These are phyloP conservation scores for Myotis pilosus DNA, from an alignment of 2,797 vertebrate genomes.

Conservation along the genomic window DNA sequence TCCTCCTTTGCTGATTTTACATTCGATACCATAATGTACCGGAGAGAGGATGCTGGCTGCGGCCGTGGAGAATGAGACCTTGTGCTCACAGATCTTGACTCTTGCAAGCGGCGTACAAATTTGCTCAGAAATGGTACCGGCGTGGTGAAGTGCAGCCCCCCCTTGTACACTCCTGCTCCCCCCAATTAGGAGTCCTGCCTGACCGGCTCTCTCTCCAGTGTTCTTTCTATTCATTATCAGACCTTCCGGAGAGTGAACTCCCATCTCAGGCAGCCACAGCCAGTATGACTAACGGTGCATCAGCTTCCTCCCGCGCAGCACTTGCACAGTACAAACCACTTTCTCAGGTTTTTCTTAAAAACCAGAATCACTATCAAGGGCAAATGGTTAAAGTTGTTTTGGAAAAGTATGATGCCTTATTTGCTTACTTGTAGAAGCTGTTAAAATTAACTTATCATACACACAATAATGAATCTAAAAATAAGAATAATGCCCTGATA, in stretches of 20 bases:
- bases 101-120: fast-evolving
- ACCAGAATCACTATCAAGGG: not conserved
- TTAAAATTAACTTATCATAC: not conserved
- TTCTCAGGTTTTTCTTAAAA: not conserved
- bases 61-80: not conserved
- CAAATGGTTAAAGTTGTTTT: not conserved
- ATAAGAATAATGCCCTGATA: not conserved
- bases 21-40: not conserved
- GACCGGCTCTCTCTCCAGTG: not conserved
- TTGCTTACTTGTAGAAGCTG: not conserved
- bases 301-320: too few relatives aligned
- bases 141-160: fast-evolving
- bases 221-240: not conserved
- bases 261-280: not conserved
- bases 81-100: not conserved
- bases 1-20: not conserved
- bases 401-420: not conserved
- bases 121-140: not conserved
- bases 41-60: not conserved
- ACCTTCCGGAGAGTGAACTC: not conserved
- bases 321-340: not conserved
- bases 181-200: not conserved
- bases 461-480: not conserved
- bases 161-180: not conserved
- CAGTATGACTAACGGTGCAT: not conserved